These are phyloP conservation scores for Pseudochirops corinnae DNA, from an alignment of 2,797 vertebrate species.

Conservation along the genomic window DNA sequence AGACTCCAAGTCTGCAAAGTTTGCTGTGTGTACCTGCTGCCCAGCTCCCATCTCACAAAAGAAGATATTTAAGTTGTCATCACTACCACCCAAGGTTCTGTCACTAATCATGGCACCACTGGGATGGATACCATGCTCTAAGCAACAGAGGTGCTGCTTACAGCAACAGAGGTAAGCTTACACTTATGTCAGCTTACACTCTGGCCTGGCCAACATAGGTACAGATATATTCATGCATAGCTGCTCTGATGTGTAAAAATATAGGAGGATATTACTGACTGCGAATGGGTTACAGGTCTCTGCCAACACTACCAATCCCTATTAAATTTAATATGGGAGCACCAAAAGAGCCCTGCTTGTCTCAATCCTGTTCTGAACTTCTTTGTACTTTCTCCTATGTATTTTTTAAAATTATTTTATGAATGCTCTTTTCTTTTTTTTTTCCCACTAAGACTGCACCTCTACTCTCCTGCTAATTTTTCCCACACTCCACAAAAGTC, in stretches of 20 bases:
- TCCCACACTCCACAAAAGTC: neutral
- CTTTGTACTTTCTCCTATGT: neutral
- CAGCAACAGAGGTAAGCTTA: no score
- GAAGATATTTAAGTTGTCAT: neutral
- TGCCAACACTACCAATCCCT: neutral
- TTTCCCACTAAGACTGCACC: neutral
- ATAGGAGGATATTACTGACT: neutral
- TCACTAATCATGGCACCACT: neutral
- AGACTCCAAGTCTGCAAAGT: neutral
- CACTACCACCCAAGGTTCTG: neutral
- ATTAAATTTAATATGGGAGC: neutral
- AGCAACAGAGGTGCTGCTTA: neutral
- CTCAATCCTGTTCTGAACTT: neutral
- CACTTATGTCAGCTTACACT: neutral
- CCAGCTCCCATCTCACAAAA: neutral
- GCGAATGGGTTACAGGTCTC: neutral
- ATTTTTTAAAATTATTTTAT: neutral
- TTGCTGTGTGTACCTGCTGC: neutral
- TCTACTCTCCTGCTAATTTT: neutral
- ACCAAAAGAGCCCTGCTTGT: neutral
- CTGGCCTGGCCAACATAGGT: neutral
- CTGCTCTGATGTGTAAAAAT: neutral
- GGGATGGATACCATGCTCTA: neutral
- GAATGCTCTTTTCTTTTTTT: neutral
- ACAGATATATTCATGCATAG: neutral